Conservation (phyloP, 2,888 invertebrate species). For the Teleogryllus oceanicus region DNA sequence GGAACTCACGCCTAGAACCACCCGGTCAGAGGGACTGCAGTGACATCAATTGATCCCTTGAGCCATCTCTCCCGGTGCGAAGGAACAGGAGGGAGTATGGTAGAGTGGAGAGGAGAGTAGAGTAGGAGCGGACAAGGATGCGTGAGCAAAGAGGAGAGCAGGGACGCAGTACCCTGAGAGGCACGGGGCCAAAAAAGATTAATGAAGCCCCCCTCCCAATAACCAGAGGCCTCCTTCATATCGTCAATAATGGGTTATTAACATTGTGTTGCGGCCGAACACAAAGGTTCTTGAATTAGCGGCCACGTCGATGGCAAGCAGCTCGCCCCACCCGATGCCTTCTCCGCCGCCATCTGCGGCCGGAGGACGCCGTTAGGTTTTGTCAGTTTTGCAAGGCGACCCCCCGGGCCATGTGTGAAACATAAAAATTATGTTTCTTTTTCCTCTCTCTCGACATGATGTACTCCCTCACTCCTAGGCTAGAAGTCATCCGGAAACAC, state of each 20-base stretch:
- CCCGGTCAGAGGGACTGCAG: too few species aligned
- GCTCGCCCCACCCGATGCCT: neutral
- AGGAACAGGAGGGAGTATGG: too few species aligned
- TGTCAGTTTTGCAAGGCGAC: neutral
- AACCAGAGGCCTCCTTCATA: neutral
- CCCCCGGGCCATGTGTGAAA: neutral
- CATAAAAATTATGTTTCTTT: conserved; percentile 9
- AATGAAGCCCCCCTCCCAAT: neutral
- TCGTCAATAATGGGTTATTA: conserved; percentile 11
- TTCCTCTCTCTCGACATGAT: neutral
- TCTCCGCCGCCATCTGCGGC: neutral
- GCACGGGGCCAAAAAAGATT: neutral
- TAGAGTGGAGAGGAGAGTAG: too few species aligned
- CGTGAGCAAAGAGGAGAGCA: too few species aligned
- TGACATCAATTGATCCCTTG: too few species aligned
- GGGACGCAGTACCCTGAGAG: too few species aligned
- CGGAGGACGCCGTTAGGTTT: neutral
- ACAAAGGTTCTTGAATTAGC: neutral
- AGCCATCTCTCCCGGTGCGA: too few species aligned
- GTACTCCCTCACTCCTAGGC: too few species aligned
- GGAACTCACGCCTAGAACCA: too few species aligned
- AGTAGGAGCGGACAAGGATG: too few species aligned
- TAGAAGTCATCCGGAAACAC: neutral
- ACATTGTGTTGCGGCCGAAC: neutral
- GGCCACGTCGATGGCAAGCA: neutral